Evolutionary conservation across 2,113 vertebrate species (phyloP), one percentile per base, ranked within the genome.

Genomic region (Halcyon malimbica): DNA sequence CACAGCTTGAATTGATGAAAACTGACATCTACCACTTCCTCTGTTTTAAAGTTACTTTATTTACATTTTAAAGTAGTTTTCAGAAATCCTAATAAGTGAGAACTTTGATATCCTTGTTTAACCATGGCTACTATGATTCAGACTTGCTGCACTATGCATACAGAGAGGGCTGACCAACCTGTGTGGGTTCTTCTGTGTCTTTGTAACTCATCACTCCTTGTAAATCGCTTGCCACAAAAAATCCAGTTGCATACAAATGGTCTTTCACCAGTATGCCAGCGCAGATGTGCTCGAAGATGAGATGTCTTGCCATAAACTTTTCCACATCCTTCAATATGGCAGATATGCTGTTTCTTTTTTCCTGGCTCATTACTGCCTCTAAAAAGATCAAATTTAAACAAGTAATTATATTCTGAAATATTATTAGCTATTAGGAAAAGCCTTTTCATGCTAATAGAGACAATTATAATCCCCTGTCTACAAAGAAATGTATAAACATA

Each of bases 301-400:
- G 99, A 99, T 41, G 99, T 99, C 98, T 99, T 99, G 60, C 99
- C 99, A 87, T 99, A 99, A 67, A 99, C 99, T 97, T 99, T 99
- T 80, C 99, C 99, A 80, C 99, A 99, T 87, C 99, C 99, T 97
- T 99, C 99, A 98, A 99, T 99, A 97, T 99, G 99, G 96, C 99
- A 99, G 95, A 99, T 99, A 96, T 99, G 99, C 96, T 99, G 99
- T 89, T 99, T 99, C 98, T 99, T 99, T 98, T 99, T 99, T 69
- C 99, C 99, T 67, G 99, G 99, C 95, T 99, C 99, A 88, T 98
- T 99, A 81, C 98, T 99, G 96, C 99, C 98, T 98, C 99, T 99
- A 92, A 83, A 94, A 93, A 86, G 91, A 92, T 56, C 7, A 89
- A 93, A 96, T 92, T 63, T 57, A 89, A 96, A 44, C 80, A 95